Base-by-base conservation (phyloP, 2,797 vertebrate genomes). In the Propithecus deckenii region DNA sequence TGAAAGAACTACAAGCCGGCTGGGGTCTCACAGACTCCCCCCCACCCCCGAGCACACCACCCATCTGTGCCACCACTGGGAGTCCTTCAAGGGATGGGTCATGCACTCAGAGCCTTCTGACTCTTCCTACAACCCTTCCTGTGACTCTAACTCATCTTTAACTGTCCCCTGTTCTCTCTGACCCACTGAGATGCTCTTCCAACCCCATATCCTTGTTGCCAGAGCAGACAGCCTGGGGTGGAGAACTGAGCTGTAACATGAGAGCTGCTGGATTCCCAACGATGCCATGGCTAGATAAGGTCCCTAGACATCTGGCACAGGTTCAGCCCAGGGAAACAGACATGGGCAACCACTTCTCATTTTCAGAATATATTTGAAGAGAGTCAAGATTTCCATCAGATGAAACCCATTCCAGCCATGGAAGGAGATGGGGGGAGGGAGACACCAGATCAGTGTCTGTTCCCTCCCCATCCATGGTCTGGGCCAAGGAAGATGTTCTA, bases 351-450 rank as follows among this genome's bases (percentile, higher is more conserved):
- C 59, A 86, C 85, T 81, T 89, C 67, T 91, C n/a, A 63, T 38
- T 75, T 96, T 88, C 55, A 46, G 79, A 89, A 88, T 71, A 32
- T 81, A 57, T 52, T 86, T 83, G 50, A 63, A 75, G 72, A 84
- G 50, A 18, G 35, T 95, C 78, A 63, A 43, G 52, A 86, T 95
- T 89, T 95, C 84, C 95, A 89, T 71, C 57, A 86, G 35, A 30
- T 95, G 72, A 91, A 93, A 89, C 18, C 8, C 32, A 48, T 76
- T 89, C 78, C 3, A 83, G 41, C 17, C 57, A 28, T 25, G 65
- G 63, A 59, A 65, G 52, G 81, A 7, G 23, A 43, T 28, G 1
- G 18, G 18, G 38, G 28, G 43, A 84, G 52, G 38, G 75, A 94
- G 55, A 65, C 1, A 76, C 48, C 11, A 55, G 72, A 50, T 78